Evolutionary conservation across 1,140 invertebrate species (phyloP).

Genomic region (Centruroides sculpturatus): DNA sequence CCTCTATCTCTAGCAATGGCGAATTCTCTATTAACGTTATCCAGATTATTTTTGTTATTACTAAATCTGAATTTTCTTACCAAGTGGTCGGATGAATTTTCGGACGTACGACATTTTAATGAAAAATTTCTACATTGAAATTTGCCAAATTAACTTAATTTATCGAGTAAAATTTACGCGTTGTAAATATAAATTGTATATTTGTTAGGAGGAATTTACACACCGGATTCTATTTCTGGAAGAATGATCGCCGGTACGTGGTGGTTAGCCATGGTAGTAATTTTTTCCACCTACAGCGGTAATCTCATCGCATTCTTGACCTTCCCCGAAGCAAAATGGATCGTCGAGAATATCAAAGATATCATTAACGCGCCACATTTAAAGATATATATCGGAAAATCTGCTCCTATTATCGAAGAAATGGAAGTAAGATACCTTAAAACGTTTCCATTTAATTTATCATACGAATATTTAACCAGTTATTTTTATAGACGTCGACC

Average conservation of each 20-base stretch:
- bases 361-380: too few relatives aligned
- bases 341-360: slow-evolving; percentile 48
- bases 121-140: not conserved
- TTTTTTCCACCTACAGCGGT: slow-evolving; percentile 80
- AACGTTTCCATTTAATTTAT: too few relatives aligned
- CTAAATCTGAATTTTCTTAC: not conserved
- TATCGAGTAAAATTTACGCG: not conserved
- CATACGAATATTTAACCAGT: too few relatives aligned
- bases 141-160: not conserved
- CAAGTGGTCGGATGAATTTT: too few relatives aligned
- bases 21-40: too few relatives aligned
- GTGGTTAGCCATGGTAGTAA: slow-evolving; percentile 78
- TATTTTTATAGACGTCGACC: too few relatives aligned
- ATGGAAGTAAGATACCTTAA: too few relatives aligned
- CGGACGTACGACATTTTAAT: too few relatives aligned
- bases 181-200: not conserved
- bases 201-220: slow-evolving; percentile 58
- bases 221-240: slow-evolving; percentile 65
- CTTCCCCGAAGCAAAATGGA: slow-evolving; percentile 63
- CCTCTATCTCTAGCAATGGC: too few relatives aligned
- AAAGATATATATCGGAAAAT: too few relatives aligned
- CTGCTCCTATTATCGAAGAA: too few relatives aligned
- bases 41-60: too few relatives aligned
- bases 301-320: slow-evolving; percentile 84
- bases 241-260: slow-evolving; percentile 68